These are phyloP conservation scores for Orchesella cincta DNA, from an alignment of 1,140 invertebrate species.

Conservation along the genomic window DNA sequence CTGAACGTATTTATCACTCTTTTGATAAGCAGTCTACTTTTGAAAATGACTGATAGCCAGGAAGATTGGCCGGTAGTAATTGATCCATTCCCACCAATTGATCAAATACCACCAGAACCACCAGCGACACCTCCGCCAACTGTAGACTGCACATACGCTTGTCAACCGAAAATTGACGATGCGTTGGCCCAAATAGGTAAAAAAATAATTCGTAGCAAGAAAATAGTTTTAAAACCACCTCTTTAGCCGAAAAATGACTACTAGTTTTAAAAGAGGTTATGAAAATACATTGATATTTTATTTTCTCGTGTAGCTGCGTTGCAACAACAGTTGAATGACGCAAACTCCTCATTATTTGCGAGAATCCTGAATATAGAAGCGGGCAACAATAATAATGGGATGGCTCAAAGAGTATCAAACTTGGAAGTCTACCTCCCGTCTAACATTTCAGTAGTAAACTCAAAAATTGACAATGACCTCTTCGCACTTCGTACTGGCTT, in stretches of 20 bases:
- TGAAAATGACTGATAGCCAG: neutral
- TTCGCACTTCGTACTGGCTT: neutral
- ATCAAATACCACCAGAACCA: neutral
- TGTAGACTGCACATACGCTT: neutral
- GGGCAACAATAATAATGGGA: neutral
- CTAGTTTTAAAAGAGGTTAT: neutral
- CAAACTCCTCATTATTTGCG: neutral
- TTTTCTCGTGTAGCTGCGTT: neutral
- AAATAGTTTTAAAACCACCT: too few relatives aligned
- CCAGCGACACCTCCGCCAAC: neutral
- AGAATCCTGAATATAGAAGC: neutral
- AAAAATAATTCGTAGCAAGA: neutral
- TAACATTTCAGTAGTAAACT: neutral
- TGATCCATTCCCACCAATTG: neutral
- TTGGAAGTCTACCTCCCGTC: neutral
- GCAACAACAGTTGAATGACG: neutral
- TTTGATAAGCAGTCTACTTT: neutral
- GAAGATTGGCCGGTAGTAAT: neutral
- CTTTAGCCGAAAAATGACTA: neutral
- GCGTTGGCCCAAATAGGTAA: neutral
- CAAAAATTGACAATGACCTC: neutral
- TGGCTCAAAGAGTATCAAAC: neutral
- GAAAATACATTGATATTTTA: neutral
- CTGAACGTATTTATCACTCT: neutral
- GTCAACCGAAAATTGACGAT: neutral